Percentiles rank a stretch among this genome's conserved stretches.
Conservation (phyloP, 2,888 invertebrate genomes). For the Calameuta filiformis region DNA sequence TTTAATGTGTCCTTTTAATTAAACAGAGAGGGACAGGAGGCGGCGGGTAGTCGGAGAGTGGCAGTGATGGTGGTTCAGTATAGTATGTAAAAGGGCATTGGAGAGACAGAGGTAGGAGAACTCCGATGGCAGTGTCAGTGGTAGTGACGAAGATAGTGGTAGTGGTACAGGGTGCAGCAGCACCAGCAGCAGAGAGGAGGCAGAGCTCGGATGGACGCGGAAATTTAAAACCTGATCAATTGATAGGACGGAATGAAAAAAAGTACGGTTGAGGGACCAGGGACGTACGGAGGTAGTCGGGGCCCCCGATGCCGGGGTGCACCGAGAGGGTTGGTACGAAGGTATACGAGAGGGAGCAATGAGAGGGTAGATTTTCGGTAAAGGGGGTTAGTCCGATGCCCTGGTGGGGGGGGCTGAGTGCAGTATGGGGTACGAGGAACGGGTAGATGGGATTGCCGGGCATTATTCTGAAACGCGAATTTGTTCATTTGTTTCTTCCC, state of each 20-base stretch:
- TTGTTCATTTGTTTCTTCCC: slow-evolving; percentile 67
- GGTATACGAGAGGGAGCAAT: slow-evolving; percentile 45
- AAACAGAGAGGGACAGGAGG: slow-evolving; percentile 58
- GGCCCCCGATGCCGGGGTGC: slow-evolving; percentile 41
- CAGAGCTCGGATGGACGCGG: slow-evolving; percentile 66
- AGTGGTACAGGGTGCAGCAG: slow-evolving; percentile 28
- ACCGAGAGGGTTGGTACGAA: slow-evolving; percentile 44
- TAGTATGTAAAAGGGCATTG: slow-evolving; percentile 25
- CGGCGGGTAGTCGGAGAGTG: slow-evolving; percentile 24
- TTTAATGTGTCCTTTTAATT: slow-evolving; percentile 66
- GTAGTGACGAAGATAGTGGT: slow-evolving; percentile 40
- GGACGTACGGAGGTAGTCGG: slow-evolving; percentile 42
- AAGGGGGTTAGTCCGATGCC: slow-evolving; percentile 28
- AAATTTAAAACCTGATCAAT: slow-evolving; percentile 67
- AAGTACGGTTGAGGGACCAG: slow-evolving; percentile 63
- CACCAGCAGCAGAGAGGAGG: slow-evolving; percentile 43
- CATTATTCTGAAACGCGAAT: slow-evolving; percentile 67
- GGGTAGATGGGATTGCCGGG: slow-evolving; percentile 65
- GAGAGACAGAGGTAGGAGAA: slow-evolving; percentile 24
- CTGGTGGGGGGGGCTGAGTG: slow-evolving; percentile 29
- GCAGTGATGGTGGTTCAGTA: slow-evolving; percentile 21
- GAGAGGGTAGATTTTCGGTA: slow-evolving; percentile 52
- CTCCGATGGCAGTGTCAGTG: slow-evolving; percentile 22
- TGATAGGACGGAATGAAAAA: slow-evolving; percentile 66
- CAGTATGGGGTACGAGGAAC: slow-evolving; percentile 29